phyloP scores from a whole-genome alignment of 2,797 vertebrate species.

The Botia kubotai region DNA sequence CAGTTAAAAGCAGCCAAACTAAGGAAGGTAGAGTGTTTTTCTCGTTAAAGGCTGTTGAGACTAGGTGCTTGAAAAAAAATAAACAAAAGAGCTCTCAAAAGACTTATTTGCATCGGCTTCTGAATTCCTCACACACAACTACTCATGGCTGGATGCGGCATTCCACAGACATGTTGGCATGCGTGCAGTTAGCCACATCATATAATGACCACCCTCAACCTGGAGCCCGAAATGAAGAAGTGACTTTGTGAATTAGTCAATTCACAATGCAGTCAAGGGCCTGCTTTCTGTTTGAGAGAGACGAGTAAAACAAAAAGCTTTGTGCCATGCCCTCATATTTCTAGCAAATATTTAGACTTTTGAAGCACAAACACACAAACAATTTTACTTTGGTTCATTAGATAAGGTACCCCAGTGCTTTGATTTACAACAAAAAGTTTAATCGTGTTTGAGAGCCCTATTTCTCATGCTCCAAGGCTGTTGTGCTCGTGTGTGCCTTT shows the following conservation, averaged over 20 bases:
- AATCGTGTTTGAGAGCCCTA: too few species aligned
- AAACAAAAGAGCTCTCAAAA: background rate
- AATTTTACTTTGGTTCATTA: too few species aligned
- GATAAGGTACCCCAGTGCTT: too few species aligned
- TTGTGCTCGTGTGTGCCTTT: too few species aligned
- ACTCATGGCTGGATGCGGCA: background rate
- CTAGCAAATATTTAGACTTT: too few species aligned
- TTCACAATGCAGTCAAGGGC: background rate
- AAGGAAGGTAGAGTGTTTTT: background rate
- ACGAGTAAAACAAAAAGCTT: too few species aligned
- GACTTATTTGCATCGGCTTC: background rate
- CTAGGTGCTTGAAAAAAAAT: slow-evolving; percentile 2
- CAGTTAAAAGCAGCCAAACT: background rate
- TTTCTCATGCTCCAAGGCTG: too few species aligned
- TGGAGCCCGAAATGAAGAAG: background rate
- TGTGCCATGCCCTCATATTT: too few species aligned
- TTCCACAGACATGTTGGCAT: background rate
- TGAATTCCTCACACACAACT: background rate
- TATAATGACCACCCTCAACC: background rate
- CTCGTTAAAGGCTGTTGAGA: background rate
- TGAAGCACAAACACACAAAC: too few species aligned
- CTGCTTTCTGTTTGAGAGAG: background rate
- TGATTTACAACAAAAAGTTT: too few species aligned
- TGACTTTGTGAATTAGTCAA: slow-evolving; percentile 4
- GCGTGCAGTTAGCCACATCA: slow-evolving; percentile 1